A percentile compares a stretch with the other conserved stretches of the same genome.
Evolutionary conservation across 2,888 invertebrate genomes (phyloP).

Genomic region (Acanthosepion esculentum): DNA sequence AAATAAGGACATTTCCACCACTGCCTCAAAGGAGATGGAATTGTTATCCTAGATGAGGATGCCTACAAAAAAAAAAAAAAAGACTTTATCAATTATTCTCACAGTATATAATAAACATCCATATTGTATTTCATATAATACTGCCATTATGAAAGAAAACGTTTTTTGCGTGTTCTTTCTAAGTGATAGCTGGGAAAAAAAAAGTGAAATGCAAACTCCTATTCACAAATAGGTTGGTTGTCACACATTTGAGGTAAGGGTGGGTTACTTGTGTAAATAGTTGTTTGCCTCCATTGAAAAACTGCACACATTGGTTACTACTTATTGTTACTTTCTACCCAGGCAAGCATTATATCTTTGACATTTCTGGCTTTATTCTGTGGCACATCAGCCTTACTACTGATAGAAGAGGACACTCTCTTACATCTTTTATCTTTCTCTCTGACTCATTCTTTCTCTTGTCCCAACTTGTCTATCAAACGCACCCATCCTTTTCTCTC

Average conservation of each 20-base stretch:
- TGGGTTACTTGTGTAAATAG: background rate
- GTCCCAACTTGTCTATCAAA: background rate
- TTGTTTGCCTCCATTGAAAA: background rate
- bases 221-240: background rate
- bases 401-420: background rate
- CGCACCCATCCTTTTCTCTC: conserved; percentile 18
- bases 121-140: no score
- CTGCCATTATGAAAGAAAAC: no score
- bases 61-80: no score
- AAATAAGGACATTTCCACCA: no score
- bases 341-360: background rate
- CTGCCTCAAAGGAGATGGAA: no score
- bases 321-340: background rate
- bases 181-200: background rate
- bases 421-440: background rate
- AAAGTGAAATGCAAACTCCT: background rate
- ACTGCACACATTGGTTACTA: conserved; percentile 33
- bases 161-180: no score
- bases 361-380: background rate
- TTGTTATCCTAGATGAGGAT: no score
- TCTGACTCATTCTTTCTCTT: no score
- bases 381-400: background rate
- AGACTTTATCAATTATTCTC: no score
- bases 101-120: no score
- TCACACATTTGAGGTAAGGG: background rate